phyloP scores from a whole-genome alignment of 2,113 vertebrate species.

The Protobothrops flavoviridis region DNA sequence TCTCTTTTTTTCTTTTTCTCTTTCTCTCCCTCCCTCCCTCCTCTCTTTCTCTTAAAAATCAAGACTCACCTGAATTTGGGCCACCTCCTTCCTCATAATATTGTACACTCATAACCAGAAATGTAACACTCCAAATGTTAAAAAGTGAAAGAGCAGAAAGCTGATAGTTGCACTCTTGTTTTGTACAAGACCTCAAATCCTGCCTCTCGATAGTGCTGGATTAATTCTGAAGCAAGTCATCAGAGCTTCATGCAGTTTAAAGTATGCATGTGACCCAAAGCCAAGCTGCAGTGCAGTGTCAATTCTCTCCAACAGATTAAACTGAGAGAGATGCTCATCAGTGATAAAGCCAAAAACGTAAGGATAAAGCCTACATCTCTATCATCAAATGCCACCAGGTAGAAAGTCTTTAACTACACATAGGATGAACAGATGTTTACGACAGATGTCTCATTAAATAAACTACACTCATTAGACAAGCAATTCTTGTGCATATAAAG shows the following conservation, averaged over 20 bases:
- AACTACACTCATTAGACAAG: slow-evolving; percentile 14
- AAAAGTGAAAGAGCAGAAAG: slow-evolving; percentile 31
- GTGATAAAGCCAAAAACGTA: slow-evolving; percentile 43
- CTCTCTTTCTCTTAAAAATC: slow-evolving; percentile 19
- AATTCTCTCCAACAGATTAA: slow-evolving; percentile 47
- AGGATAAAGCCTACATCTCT: slow-evolving; percentile 5
- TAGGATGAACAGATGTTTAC: neutral
- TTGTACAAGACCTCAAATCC: slow-evolving; percentile 62
- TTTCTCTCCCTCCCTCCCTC: neutral
- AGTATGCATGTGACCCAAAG: slow-evolving; percentile 48
- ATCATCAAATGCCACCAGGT: neutral
- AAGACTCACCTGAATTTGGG: slow-evolving; percentile 54
- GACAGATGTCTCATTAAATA: slow-evolving; percentile 10
- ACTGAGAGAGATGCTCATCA: slow-evolving; percentile 43
- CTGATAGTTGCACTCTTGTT: slow-evolving; percentile 45
- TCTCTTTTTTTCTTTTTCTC: neutral
- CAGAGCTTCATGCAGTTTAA: slow-evolving; percentile 48
- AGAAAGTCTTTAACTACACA: slow-evolving; percentile 14
- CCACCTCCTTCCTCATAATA: slow-evolving; percentile 55
- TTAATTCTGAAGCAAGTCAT: slow-evolving; percentile 64
- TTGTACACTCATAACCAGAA: slow-evolving; percentile 55
- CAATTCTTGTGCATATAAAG: neutral
- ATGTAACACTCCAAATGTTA: slow-evolving; percentile 32
- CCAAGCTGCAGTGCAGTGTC: slow-evolving; percentile 39
- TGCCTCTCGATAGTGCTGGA: slow-evolving; percentile 56